These are phyloP conservation scores for Otocyon megalotis DNA, from an alignment of 2,113 vertebrate species.

Conservation along the genomic window DNA sequence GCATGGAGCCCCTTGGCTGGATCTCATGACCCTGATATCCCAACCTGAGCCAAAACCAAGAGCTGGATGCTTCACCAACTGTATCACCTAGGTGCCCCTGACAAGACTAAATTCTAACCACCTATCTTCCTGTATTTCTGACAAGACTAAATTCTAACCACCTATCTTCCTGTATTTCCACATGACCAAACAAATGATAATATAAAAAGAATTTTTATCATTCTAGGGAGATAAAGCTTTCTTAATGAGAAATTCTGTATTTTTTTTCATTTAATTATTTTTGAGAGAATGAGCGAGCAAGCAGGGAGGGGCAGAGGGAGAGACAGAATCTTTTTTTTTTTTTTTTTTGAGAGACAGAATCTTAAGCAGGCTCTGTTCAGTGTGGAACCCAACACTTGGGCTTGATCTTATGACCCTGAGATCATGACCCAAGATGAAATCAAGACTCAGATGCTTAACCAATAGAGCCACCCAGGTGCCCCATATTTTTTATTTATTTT, in stretches of 20 bases:
- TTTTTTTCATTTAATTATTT: background rate
- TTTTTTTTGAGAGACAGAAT: too few relatives aligned
- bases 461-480: too few relatives aligned
- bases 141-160: background rate
- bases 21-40: background rate
- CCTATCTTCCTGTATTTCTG: background rate
- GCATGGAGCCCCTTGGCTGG: too few relatives aligned
- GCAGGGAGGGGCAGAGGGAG: background rate
- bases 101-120: background rate
- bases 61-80: background rate
- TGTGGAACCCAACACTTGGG: background rate
- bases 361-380: background rate
- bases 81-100: background rate
- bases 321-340: background rate
- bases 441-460: too few relatives aligned
- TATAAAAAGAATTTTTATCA: conserved; percentile 6
- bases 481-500: too few relatives aligned
- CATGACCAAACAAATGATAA: background rate
- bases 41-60: background rate
- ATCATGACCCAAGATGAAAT: too few relatives aligned
- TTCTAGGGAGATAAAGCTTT: background rate
- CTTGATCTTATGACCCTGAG: background rate
- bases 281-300: background rate
- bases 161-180: background rate
- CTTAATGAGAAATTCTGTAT: background rate